Evolutionary conservation across 2,113 vertebrate species (phyloP), one percentile per base, ranked within the genome.

Genomic region (Tiliqua scincoides): DNA sequence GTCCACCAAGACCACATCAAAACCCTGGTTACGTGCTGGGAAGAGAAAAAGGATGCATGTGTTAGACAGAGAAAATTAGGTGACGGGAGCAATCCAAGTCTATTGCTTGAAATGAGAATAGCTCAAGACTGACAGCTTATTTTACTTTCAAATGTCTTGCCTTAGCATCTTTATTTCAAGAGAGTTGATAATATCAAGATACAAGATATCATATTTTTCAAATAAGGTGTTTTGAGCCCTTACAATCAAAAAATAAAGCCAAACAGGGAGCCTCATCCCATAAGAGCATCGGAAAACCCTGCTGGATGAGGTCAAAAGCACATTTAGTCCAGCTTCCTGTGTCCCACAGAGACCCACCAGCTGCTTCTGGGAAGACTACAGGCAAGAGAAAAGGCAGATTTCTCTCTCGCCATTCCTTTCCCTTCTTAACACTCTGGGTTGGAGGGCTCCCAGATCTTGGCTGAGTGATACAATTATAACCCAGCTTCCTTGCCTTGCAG

Each of bases 1-100:
- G 95, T 99, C 99, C 96, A 99, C 98, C 97, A 99, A 95, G 79
- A 99, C 99, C 95, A 99, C 99, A 0, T 99, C 98, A 37, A 99
- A 99, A 27, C 94, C 96, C 95, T 99, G 99, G 94, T 99, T 98
- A 20, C 98, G 98, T 71, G 99, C 99, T 99, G 91, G 8, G 30
- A 57, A 86, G 37, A 48, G n/a, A 30, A 1, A 87, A 3, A 78
- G 25, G 3, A 9, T 8, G 1, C 11, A 3, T 1, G 25, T 0
- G 3, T 6, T 35, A 23, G 67, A 30, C 54, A 30, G 32, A 57
- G 54, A 6, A 68, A 57, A 82, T 68, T 21, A 54, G 52, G 30
- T 5, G 52, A 67, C 8, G 9, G 6, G 15, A 40, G 3, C 3
- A 63, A 48, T 63, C 27, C 8, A 74, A 83, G 9, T 0, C 8